Base-by-base conservation (phyloP, 1,140 invertebrate species). In the Galleria mellonella region DNA sequence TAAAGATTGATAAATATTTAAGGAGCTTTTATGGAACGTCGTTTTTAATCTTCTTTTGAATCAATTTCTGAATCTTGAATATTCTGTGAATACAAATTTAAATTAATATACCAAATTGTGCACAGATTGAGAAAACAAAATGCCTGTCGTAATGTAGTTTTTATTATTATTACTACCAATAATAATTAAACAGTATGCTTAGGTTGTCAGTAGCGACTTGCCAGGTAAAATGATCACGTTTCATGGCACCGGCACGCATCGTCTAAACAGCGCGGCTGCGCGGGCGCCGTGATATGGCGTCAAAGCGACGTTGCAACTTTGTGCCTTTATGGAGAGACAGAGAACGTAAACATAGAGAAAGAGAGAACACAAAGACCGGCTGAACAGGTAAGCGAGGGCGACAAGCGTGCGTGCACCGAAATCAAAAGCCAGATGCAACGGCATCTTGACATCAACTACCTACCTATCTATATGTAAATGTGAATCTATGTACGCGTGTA, bases 391-490 rank as follows among this genome's bases (percentile, higher is more conserved):
- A 48, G 48, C 45, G 39, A 12, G 47, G 52, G 41, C 49, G 47
- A 40, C 36, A 8, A 17, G 45, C 12, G 43, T 51, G 49, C 54
- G 51, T 48, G 53, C 59, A 59, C 44, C 47, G 51, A 59, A 62
- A 62, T 65, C 62, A 56, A 45, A 51, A 55, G 57, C 59, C 62
- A 62, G 59, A 66, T 59, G 59, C 54, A 60, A 41, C 53, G 47
- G 43, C 56, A 43, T 37, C 17, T 10, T 23, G 35, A 23, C 17
- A 23, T 23, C 17, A 23, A 23, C 17, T 23, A 3, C 6, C 2
- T 23, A 6, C 6, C 2, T 3, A 23, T 23, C 17, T 23, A 23
- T 3, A 23, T 23, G 2, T 23, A 23, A 23, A 23, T 23, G 17
- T 23, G 17, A 3, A n/a, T n/a, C n/a, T n/a, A n/a, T 23, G 6